Conservation (phyloP, 1,140 invertebrate species). For the Philopotamus ludificatus region DNA sequence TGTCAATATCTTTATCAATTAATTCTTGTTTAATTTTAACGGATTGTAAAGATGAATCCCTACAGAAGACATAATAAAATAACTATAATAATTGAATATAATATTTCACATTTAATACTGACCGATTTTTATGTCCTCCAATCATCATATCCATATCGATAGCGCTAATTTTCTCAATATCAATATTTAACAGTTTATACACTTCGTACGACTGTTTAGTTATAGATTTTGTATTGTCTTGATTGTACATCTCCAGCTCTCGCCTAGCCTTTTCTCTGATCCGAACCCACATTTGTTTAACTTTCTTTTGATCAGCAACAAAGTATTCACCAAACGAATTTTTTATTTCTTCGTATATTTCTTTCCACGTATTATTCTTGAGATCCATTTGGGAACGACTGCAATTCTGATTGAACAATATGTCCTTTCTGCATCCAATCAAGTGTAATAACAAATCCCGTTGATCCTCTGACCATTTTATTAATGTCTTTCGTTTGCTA, state of each 20-base stretch:
- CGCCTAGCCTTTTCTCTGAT: not conserved
- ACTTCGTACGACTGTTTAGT: not conserved
- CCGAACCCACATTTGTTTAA: constrained; percentile 55
- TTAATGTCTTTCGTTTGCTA: not conserved
- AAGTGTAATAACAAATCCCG: constrained; percentile 51
- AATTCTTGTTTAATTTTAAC: too few relatives aligned
- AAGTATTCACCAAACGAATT: constrained; percentile 49
- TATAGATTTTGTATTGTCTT: not conserved
- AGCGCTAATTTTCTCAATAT: not conserved
- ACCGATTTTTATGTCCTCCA: not conserved
- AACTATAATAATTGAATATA: too few relatives aligned
- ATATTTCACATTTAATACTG: too few relatives aligned
- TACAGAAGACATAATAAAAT: too few relatives aligned
- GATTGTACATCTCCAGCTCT: too few relatives aligned
- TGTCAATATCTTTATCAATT: too few relatives aligned
- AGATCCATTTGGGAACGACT: constrained; percentile 46
- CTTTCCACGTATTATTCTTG: constrained; percentile 52
- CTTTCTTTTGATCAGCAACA: constrained; percentile 48
- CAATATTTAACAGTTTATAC: not conserved
- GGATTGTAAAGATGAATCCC: too few relatives aligned
- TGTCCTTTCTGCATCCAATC: constrained; percentile 49
- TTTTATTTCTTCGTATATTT: constrained; percentile 47
- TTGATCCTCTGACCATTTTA: constrained; percentile 51
- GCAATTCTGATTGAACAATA: constrained; percentile 48
- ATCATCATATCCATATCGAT: not conserved